Percentiles rank a stretch among this genome's conserved stretches.
Conservation (phyloP, 2,113 vertebrate genomes). For the Ploceus nigricollis region DNA sequence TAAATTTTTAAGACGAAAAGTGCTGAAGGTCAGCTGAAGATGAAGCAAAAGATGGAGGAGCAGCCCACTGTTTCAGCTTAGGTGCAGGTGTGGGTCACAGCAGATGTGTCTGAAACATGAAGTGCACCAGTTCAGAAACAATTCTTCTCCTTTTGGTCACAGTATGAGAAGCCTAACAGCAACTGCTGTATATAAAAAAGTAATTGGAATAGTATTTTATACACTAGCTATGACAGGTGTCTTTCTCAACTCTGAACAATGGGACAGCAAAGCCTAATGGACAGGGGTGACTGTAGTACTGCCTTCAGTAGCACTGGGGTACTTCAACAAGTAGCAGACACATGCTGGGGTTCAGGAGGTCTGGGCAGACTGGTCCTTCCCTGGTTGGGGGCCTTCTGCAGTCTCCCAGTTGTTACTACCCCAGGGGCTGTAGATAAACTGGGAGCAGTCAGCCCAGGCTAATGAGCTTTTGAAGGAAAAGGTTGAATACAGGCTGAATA, state of each 20-base stretch:
- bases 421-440: not conserved
- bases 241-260: not conserved
- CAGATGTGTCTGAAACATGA: not conserved
- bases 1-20: not conserved
- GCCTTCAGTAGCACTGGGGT: not conserved
- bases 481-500: not conserved
- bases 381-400: accelerated
- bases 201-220: not conserved
- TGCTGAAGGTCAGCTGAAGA: not conserved
- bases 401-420: not conserved
- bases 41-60: not conserved
- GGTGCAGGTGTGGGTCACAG: not conserved
- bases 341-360: not conserved
- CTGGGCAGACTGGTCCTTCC: not conserved
- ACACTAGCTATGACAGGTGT: not conserved
- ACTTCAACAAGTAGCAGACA: not conserved
- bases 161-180: not conserved
- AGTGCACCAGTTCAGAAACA: not conserved
- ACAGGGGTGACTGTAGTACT: not conserved
- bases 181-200: not conserved
- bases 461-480: not conserved
- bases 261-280: not conserved
- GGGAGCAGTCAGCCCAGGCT: not conserved
- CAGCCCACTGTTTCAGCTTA: not conserved
- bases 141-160: not conserved